phyloP scores from a whole-genome alignment of 37 sponge, comb jelly and placozoan species.

The Agelas oroides region DNA sequence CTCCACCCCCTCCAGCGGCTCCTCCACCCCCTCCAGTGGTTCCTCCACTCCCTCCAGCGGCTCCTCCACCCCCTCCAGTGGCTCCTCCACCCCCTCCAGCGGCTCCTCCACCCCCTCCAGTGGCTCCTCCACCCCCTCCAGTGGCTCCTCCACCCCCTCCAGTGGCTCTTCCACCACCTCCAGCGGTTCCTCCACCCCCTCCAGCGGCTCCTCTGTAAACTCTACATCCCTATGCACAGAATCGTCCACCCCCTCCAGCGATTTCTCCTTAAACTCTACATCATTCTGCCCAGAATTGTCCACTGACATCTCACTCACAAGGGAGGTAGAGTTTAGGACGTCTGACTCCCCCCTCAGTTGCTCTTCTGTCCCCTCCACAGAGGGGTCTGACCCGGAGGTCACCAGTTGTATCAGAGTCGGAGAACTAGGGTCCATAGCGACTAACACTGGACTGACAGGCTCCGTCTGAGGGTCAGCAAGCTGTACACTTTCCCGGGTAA shows the following conservation, averaged over 20 bases:
- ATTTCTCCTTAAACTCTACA: background rate
- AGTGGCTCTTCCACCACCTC: conserved; percentile 6
- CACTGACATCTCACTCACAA: too few relatives aligned
- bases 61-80: background rate
- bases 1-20: background rate
- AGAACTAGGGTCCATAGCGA: background rate
- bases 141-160: background rate
- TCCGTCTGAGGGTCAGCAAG: background rate
- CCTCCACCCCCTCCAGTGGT: background rate
- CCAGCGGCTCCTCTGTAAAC: background rate
- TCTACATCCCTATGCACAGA: background rate
- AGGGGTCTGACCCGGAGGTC: too few relatives aligned
- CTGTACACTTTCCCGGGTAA: background rate
- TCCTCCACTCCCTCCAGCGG: background rate
- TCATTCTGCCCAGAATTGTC: too few relatives aligned
- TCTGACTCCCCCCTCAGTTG: too few relatives aligned
- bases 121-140: background rate
- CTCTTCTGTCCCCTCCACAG: too few relatives aligned
- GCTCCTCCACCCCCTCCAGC: background rate
- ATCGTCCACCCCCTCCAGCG: background rate
- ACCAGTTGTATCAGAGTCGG: background rate
- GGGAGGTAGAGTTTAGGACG: too few relatives aligned
- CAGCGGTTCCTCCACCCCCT: background rate
- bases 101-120: background rate
- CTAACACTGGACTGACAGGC: background rate